Conservation (phyloP, 1,140 invertebrate species). For the Aphidius ervi region DNA sequence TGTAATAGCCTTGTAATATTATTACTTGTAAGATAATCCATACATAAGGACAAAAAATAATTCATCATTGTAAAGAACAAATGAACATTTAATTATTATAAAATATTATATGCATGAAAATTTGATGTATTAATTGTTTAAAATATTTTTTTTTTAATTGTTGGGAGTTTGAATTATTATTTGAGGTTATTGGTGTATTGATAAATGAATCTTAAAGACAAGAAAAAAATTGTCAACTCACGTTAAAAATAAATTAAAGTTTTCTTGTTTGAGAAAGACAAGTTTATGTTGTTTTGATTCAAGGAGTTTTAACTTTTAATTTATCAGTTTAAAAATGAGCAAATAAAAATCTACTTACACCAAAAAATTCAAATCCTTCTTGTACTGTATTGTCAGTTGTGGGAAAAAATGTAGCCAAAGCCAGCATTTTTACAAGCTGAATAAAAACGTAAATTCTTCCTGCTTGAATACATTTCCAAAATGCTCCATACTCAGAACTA, state of each 20-base stretch:
- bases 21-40: slow-evolving; percentile 1
- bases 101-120: background rate
- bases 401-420: slow-evolving; percentile 94
- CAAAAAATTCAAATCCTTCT: slow-evolving; percentile 66
- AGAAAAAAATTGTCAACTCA: slow-evolving; percentile 10
- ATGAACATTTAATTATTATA: background rate
- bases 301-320: too few species aligned
- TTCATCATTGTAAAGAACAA: background rate
- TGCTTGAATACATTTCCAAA: slow-evolving; percentile 96
- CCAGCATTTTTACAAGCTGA: slow-evolving; percentile 92
- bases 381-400: slow-evolving; percentile 65
- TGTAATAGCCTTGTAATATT: too few species aligned
- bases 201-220: background rate
- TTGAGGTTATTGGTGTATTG: slow-evolving; percentile 12
- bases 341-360: slow-evolving; percentile 55
- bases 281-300: too few species aligned
- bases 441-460: slow-evolving; percentile 91
- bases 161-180: slow-evolving; percentile 4
- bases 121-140: background rate
- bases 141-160: slow-evolving; percentile 4
- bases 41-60: background rate
- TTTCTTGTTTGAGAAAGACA: too few species aligned
- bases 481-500: slow-evolving; percentile 94
- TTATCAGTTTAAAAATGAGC: too few species aligned
- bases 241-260: too few species aligned